Base-by-base conservation (phyloP, 2,888 invertebrate genomes). In the Phania funesta region DNA sequence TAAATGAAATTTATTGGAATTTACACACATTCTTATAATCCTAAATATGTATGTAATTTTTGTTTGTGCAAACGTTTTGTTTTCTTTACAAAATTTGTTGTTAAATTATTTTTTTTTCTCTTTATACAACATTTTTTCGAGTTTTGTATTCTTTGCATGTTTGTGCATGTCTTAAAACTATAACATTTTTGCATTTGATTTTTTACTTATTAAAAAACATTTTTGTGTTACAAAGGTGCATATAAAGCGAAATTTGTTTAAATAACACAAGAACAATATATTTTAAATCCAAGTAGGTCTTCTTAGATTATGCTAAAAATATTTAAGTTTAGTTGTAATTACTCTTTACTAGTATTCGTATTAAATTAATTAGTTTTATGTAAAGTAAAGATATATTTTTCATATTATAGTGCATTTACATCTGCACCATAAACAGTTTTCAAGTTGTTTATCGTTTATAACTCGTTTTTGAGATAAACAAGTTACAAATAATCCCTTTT, bases 171-270 rank as follows among this genome's bases (percentile, higher is more conserved):
- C 76, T 26, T 78, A 70, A 73, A 54, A 41, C 29, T 60, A 48
- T 75, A 11, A 46, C 32, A 60, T 71, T 11, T 41, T 60, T 38
- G n/a, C 38, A 29, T 65, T 64, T n/a, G 44, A 48, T 58, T 75
- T 22, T 46, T 20, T 9, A 50, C 11, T 32, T 5, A 54, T 32
- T 29, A 46, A 74, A 52, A 54, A 62, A 8, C 20, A 26, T 16
- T 68, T 74, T 29, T 78, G 65, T 74, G 18, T 58, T 20, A 62
- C 64, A 71, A 84, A 84, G 84, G 84, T 84, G 84, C 84, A 84
- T 84, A 84, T 83, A 84, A 80, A 80, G 26, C 46, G 26, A 78
- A 77, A 77, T 65, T 73, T 50, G n/a, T 46, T 41, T 44, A 41
- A 24, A 20, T 24, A 64, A 44, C 11, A 62, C 13, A 35, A 60